Evolutionary conservation across 2,888 invertebrate genomes (phyloP).

Genomic region (Synergus gifuensis): DNA sequence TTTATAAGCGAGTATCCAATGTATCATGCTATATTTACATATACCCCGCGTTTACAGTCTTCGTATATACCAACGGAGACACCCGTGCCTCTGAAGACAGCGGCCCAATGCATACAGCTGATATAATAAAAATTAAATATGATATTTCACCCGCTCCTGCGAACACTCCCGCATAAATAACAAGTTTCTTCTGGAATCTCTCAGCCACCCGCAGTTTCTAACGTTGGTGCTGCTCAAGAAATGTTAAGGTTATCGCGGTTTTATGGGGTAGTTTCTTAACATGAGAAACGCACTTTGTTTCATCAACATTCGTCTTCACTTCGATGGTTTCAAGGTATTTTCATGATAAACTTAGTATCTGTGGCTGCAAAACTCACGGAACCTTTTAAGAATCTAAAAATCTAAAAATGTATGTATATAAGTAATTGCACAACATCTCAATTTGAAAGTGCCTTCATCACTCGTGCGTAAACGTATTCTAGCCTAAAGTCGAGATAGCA

Average conservation of each 20-base stretch:
- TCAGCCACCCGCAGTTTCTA: neutral
- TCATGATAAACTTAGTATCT: neutral
- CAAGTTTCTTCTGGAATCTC: constrained; percentile 58
- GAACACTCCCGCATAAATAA: constrained; percentile 67
- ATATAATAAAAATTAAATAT: constrained; percentile 78
- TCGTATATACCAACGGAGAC: constrained; percentile 62
- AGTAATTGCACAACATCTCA: constrained; percentile 1
- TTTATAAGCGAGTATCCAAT: constrained; percentile 78
- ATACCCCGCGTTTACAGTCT: constrained; percentile 69
- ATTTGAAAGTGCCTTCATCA: constrained; percentile 55
- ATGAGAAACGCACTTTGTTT: constrained; percentile 31
- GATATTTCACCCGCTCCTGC: constrained; percentile 67
- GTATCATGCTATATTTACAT: constrained; percentile 78
- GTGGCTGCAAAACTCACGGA: neutral
- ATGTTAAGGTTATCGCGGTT: constrained; percentile 54
- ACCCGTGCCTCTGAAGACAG: constrained; percentile 53
- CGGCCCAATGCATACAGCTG: constrained; percentile 65
- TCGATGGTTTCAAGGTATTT: neutral
- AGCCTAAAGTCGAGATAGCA: constrained; percentile 63
- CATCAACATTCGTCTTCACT: constrained; percentile 17
- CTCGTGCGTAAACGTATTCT: constrained; percentile 54
- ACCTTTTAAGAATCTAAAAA: no score
- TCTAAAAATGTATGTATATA: neutral
- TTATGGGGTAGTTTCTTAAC: constrained; percentile 48
- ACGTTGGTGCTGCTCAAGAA: constrained; percentile 28